A percentile compares a stretch with the other conserved stretches of the same genome.
These are phyloP conservation scores for Melikaiella ostensackeni DNA, from an alignment of 2,888 invertebrate genomes.

Conservation along the genomic window DNA sequence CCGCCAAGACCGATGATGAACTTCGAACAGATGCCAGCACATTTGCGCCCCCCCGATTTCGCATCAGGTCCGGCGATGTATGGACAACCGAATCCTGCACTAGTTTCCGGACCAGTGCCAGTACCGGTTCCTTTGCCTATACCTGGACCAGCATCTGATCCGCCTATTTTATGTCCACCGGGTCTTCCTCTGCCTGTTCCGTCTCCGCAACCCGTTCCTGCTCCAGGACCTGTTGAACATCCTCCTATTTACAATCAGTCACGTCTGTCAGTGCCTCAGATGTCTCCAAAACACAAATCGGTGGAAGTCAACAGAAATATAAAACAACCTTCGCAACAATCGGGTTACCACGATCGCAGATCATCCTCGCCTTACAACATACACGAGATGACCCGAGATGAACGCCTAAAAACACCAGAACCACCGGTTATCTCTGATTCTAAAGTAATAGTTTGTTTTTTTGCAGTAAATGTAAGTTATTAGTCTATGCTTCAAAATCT, in stretches of 20 bases:
- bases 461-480: neutral
- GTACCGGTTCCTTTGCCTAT: conserved; percentile 61
- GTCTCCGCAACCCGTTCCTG: conserved; percentile 53
- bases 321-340: neutral
- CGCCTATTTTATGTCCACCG: conserved; percentile 45
- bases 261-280: conserved; percentile 25
- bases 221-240: conserved; percentile 51
- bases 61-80: conserved; percentile 65
- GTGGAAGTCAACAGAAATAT: conserved; percentile 11
- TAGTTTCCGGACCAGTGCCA: conserved; percentile 49
- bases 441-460: conserved; percentile 72
- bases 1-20: conserved; percentile 60
- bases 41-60: conserved; percentile 61
- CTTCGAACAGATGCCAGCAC: conserved; percentile 61
- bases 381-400: conserved; percentile 55
- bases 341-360: conserved; percentile 40
- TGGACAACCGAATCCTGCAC: conserved; percentile 59
- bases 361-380: conserved; percentile 57
- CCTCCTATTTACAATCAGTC: conserved; percentile 39
- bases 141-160: conserved; percentile 56
- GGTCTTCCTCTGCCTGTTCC: conserved; percentile 40
- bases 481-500: neutral
- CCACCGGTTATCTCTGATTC: conserved; percentile 74
- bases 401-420: conserved; percentile 73
- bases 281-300: neutral